Evolutionary conservation across 2,113 vertebrate species (phyloP).

Genomic region (Nerophis ophidion): DNA sequence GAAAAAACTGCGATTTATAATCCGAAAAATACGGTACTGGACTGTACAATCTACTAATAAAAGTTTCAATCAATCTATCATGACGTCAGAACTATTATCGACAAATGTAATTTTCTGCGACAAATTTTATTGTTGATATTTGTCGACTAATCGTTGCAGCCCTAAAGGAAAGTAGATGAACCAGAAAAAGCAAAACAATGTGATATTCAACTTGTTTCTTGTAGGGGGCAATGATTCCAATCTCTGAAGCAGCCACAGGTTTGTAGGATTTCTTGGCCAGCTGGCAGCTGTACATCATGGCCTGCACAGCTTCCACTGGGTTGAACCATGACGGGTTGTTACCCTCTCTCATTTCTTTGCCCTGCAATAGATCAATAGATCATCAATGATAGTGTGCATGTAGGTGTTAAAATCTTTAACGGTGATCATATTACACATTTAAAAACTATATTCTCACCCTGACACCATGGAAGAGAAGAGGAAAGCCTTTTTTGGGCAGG

Average conservation of each 20-base stretch:
- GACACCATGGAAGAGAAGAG: constrained; percentile 88
- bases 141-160: no score
- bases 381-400: not conserved
- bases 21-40: no score
- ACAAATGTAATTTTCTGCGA: no score
- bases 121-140: no score
- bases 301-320: constrained; percentile 85
- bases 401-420: no score
- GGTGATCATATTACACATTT: not conserved
- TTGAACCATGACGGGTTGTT: constrained; percentile 91
- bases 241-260: constrained; percentile 70
- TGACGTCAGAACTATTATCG: no score
- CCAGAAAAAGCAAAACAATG: not conserved
- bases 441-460: constrained; percentile 66
- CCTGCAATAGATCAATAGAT: constrained; percentile 60
- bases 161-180: not conserved
- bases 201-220: constrained; percentile 80
- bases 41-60: no score
- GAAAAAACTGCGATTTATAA: no score
- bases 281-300: constrained; percentile 88
- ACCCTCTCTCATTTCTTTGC: constrained; percentile 84
- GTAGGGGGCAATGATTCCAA: constrained; percentile 89
- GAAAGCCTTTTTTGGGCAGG: constrained; percentile 84
- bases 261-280: constrained; percentile 75
- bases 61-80: no score